Percentiles rank a stretch among this genome's conserved stretches.
Conservation (phyloP, 2,113 vertebrate genomes). For the Rhinoderma darwinii region DNA sequence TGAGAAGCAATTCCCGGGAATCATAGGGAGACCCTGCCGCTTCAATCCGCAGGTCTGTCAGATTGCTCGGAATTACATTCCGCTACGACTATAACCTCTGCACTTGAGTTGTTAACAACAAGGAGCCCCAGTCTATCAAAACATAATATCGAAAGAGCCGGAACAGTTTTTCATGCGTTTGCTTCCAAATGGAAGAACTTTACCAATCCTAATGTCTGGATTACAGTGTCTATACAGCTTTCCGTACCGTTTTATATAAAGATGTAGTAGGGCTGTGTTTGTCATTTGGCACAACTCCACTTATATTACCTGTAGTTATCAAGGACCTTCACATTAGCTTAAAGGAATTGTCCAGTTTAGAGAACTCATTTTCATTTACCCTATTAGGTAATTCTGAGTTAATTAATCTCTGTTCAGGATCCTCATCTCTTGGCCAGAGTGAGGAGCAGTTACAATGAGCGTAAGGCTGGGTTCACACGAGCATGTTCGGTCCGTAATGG, state of each 20-base stretch:
- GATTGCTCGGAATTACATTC: conserved; percentile 95
- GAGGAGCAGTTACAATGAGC: too few species aligned
- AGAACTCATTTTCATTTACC: too few species aligned
- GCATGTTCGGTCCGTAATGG: too few species aligned
- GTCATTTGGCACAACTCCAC: neutral
- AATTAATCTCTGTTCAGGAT: too few species aligned
- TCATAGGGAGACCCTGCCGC: conserved; percentile 88
- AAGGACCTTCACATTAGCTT: too few species aligned
- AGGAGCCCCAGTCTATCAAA: conserved; percentile 82
- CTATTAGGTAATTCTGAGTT: too few species aligned
- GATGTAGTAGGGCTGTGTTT: neutral
- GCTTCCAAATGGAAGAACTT: conserved; percentile 84
- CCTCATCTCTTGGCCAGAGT: too few species aligned
- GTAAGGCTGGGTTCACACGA: too few species aligned
- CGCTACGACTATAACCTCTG: conserved; percentile 82
- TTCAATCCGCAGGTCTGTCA: conserved; percentile 92
- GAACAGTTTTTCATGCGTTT: conserved; percentile 82
- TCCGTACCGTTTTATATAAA: conserved; percentile 58
- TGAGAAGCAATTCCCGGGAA: conserved; percentile 98
- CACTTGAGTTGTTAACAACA: conserved; percentile 83
- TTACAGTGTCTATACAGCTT: conserved; percentile 82
- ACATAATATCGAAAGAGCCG: conserved; percentile 82
- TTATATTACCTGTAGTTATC: neutral
- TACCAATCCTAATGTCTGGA: conserved; percentile 79
- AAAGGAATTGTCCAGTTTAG: too few species aligned